Evolutionary conservation across 2,888 invertebrate species (phyloP), one percentile per base, ranked within the genome.

Genomic region (Limulus polyphemus): DNA sequence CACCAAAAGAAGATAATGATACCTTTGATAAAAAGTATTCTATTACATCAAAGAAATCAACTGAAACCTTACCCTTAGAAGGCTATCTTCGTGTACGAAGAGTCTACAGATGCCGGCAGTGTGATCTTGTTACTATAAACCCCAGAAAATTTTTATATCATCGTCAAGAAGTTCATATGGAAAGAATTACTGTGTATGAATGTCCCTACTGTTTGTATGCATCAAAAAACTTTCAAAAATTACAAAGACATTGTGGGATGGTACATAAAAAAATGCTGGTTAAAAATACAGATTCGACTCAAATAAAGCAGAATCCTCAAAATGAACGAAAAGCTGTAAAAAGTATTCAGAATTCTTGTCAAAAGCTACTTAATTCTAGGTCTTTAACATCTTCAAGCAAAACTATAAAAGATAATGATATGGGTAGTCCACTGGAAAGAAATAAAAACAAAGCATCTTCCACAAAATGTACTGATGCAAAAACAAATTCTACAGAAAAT

Each of bases 171-270:
- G 83, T 83, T 61, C 92, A 92, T 78, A 83, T 84, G 68, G 87
- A 88, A 73, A 84, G 83, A 76, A 83, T 90, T 71, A 86, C 84
- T 73, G 77, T 80, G 69, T 90, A 87, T 78, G 88, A 90, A 74
- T 93, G 93, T 76, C 85, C 86, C 59, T 80, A 84, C 72, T 93
- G 93, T 77, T 81, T 90, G 70, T 93, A 92, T 78, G 91, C 91
- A 13, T 90, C 91, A 59, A 84, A 86, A 70, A 89, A 90, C 78
- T 86, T 86, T 72, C 90, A 90, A 77, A 92, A 92, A 79, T 80
- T 90, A 68, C 81, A 86, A 70, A 81, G 90, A 64, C 90, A 90
- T 78, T 82, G 86, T 74, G 86, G 85, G 76, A 87, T 89, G 86
- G 87, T 89, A 63, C 75, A 76, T 69, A 68, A 62, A 32, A 59